phyloP scores from a whole-genome alignment of 2,113 vertebrate genomes.

The Arvicanthis niloticus region DNA sequence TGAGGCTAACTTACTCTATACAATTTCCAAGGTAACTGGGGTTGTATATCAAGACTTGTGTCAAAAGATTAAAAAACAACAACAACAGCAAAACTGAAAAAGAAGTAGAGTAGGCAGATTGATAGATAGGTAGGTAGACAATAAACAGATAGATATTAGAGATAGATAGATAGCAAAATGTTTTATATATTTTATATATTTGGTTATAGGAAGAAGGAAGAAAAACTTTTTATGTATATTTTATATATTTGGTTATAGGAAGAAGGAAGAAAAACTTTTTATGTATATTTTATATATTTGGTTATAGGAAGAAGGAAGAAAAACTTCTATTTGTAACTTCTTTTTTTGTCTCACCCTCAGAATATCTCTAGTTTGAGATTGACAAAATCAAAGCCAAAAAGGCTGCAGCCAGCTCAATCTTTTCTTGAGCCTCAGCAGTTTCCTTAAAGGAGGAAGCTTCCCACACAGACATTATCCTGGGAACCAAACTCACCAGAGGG shows the following conservation, averaged over 20 bases:
- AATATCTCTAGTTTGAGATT: neutral
- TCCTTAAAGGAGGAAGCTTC: neutral
- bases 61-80: neutral
- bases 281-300: neutral
- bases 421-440: neutral
- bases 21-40: neutral
- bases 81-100: no score
- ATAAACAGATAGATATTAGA: neutral
- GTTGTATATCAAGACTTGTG: neutral
- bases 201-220: neutral
- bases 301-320: neutral
- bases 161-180: neutral
- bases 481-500: neutral
- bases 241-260: constrained; percentile 13
- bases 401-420: neutral
- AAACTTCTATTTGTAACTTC: neutral
- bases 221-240: no score
- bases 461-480: neutral
- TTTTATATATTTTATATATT: no score
- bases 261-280: neutral
- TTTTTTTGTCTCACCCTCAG: neutral
- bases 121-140: neutral
- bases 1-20: neutral
- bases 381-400: neutral
- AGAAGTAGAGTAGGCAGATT: neutral